Conservation (phyloP, 30 jellyfish, hydroid and myxozoan genomes). For the Nemopilema nomurai region DNA sequence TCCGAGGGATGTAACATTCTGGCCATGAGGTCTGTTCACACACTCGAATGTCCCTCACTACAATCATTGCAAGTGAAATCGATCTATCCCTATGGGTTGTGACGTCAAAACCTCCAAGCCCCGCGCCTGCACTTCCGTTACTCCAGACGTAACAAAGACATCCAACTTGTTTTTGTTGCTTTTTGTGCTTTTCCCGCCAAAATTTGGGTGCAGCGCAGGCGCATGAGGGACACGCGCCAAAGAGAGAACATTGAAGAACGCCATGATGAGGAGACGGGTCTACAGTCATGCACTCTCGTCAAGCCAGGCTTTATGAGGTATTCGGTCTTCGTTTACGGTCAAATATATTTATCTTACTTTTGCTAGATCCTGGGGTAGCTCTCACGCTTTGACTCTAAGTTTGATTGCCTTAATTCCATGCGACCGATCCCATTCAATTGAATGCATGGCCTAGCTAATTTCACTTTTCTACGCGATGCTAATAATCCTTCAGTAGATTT, state of each 20-base stretch:
- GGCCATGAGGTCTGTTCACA: too few species aligned
- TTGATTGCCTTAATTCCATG: not conserved
- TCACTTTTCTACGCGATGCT: too few species aligned
- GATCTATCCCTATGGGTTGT: not conserved
- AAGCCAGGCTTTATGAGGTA: conserved; percentile 59
- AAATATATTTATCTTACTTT: not conserved
- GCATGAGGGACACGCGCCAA: conserved; percentile 56
- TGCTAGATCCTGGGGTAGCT: not conserved
- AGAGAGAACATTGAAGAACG: conserved; percentile 20
- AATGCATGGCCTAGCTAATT: not conserved
- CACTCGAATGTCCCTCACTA: too few species aligned
- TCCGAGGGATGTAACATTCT: too few species aligned
- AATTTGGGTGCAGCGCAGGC: conserved; percentile 47
- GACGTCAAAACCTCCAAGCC: not conserved
- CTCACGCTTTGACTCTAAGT: not conserved
- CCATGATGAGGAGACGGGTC: conserved; percentile 15
- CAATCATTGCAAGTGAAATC: too few species aligned
- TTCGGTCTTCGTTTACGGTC: not conserved
- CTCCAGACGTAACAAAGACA: not conserved
- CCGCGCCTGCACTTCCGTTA: not conserved
- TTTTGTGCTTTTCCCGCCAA: conserved; percentile 49
- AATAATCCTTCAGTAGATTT: not conserved
- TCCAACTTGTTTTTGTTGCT: not conserved
- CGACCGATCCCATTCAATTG: not conserved
- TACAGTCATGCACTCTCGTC: conserved; percentile 59